Base-by-base conservation (phyloP, 2,888 invertebrate species). In the Drosophila yooni region DNA sequence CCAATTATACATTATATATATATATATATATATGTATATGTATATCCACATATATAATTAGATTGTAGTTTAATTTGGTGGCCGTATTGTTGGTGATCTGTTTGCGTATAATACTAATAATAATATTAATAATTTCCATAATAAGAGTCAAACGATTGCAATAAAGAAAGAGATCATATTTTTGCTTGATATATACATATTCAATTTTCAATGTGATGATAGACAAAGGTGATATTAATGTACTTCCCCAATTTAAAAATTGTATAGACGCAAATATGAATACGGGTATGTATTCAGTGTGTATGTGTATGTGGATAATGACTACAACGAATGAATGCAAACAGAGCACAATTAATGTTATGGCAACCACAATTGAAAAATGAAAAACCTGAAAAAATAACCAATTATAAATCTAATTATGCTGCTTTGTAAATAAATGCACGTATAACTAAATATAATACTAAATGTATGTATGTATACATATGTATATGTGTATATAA, bases 391-490 rank as follows among this genome's bases (percentile, higher is more conserved):
- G 29, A 3, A 51, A 51, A 1, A 21, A 3, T 4, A 40, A 40
- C 56, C 56, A 56, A 56, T 56, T 56, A n/a, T 40, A 56, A 40
- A 29, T 40, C 29, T 13, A 29, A 56, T 40, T 40, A 56, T n/a
- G 7, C 5, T 57, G 15, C 6, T 2, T 31, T 31, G 11, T 21
- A 15, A 43, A 56, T 13, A 31, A 27, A 15, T 43, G 7, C 8
- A 8, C 6, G 3, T 10, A 13, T n/a, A 25, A 54, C 18, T 18
- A 31, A 27, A 48, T 33, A 40, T 7, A 56, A n/a, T n/a, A n/a
- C n/a, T n/a, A 46, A 3, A 43, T 18, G 11, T 18, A 57, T 3
- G 6, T 21, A 13, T 25, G 8, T 58, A 13, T 8, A 21, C 11
- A 25, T 10, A 15, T 3, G 15, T n/a, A 36, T 53, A 15, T 3